These are phyloP conservation scores for Cepaea hortensis DNA, from an alignment of 2,888 invertebrate species.

Conservation along the genomic window DNA sequence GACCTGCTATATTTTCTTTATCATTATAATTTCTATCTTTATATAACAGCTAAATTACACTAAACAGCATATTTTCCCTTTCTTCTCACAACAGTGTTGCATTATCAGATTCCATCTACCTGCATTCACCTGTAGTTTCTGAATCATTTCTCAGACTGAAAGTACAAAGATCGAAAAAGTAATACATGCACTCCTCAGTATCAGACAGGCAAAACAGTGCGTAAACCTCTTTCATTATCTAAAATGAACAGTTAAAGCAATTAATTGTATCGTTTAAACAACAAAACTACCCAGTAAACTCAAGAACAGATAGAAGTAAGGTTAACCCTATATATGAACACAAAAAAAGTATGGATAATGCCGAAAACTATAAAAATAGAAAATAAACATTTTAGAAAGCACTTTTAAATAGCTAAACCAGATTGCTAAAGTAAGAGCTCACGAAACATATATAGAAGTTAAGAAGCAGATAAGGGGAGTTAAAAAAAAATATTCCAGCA, in stretches of 20 bases:
- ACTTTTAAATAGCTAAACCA: not conserved
- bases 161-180: slow-evolving; percentile 30
- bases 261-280: too few relatives aligned
- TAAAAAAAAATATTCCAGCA: too few relatives aligned
- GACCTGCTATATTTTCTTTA: too few relatives aligned
- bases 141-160: slow-evolving; percentile 35
- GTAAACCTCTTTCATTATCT: not conserved
- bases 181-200: not conserved
- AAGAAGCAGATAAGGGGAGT: too few relatives aligned
- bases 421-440: not conserved
- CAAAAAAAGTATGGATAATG: too few relatives aligned
- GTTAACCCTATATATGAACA: too few relatives aligned
- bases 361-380: too few relatives aligned
- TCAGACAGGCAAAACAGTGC: not conserved
- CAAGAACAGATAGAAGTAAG: too few relatives aligned
- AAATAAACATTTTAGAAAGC: not conserved
- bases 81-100: slow-evolving; percentile 8
- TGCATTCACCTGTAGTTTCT: slow-evolving; percentile 21
- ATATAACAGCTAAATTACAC: slow-evolving; percentile 8
- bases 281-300: too few relatives aligned
- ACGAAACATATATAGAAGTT: not conserved
- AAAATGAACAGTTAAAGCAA: too few relatives aligned
- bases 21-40: not conserved
- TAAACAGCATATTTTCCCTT: slow-evolving; percentile 10
- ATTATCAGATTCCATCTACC: slow-evolving; percentile 24